Conservation (phyloP, 2,888 invertebrate species). For the Octodonta nipae region DNA sequence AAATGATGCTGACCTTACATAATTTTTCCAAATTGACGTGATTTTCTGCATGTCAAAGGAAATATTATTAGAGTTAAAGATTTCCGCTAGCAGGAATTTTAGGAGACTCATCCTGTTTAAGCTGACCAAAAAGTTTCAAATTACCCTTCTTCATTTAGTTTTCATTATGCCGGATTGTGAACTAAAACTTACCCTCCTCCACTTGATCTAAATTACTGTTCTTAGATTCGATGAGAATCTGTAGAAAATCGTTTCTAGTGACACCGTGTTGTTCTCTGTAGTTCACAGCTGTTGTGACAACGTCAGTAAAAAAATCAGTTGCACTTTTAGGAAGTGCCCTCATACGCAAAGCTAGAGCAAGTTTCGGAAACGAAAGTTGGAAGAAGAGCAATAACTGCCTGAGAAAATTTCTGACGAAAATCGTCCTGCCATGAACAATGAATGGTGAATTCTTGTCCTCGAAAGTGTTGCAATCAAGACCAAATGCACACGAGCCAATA, state of each 20-base stretch:
- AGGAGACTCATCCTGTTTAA: too few species aligned
- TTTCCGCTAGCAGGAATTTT: too few species aligned
- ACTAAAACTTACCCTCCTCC: too few species aligned
- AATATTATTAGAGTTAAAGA: too few species aligned
- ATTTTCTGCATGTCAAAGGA: too few species aligned
- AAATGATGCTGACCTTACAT: too few species aligned
- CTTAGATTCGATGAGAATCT: constrained; percentile 31
- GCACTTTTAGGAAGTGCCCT: constrained; percentile 16
- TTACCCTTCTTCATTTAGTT: too few species aligned
- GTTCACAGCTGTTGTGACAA: constrained; percentile 33
- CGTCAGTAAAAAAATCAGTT: constrained; percentile 33
- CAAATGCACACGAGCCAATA: constrained; percentile 40
- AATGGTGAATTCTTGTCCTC: constrained; percentile 39
- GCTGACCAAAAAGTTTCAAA: too few species aligned
- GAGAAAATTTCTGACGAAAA: constrained; percentile 5
- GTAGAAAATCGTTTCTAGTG: constrained; percentile 39
- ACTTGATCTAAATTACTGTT: too few species aligned
- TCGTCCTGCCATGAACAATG: constrained; percentile 14
- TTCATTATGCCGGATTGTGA: too few species aligned
- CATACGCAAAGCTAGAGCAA: constrained; percentile 14
- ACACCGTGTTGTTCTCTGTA: constrained; percentile 34
- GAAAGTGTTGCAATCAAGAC: constrained; percentile 43
- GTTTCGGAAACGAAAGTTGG: constrained; percentile 9
- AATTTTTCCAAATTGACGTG: too few species aligned
- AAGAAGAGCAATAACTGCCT: constrained; percentile 6